Evolutionary conservation across 2,797 vertebrate species (phyloP), one percentile per base, ranked within the genome.

Genomic region (Mycteria americana): DNA sequence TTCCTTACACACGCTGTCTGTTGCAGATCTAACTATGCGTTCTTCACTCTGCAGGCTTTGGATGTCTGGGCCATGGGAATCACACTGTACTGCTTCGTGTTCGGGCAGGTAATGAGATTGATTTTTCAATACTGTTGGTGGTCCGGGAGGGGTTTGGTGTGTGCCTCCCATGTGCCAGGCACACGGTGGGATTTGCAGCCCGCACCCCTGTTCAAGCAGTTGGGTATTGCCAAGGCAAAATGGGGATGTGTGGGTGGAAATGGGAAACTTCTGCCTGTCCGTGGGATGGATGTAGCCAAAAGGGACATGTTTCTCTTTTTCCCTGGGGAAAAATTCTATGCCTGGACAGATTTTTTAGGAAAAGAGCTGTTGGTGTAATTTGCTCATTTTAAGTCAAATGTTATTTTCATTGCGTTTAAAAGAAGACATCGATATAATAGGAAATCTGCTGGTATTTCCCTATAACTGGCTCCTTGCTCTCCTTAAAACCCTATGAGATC

Each of bases 31-130:
- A 31, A 78, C 25, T 33, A 2, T 3, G 15, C 28, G 91, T 72
- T 46, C 69, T 96, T 54, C 57, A 13, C 72, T 97, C 69, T 27
- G 96, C 98, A 97, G 99, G 99, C 99, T 67, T 96, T 99, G 98
- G 99, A 99, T 93, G 99, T 99, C 51, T 99, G 99, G 99, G 99
- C 99, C 64, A 99, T 99, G 99, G 99, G 99, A 69, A 99, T 99
- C 95, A 99, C 99, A 0, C 97, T 99, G 54, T 98, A 99, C 94
- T 99, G 99, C 97, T 99, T 99, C 2, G 98, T 99, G 79, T 99
- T 99, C 93, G 99, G 99, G 87, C 99, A 99, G 99, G 99, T 99
- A 98, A 98, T 13, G 74, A 80, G 62, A 18, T 37, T 3, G 23
- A 27, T 12, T 89, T 84, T 72, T n/a, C 60, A n/a, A 70, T 0